Evolutionary conservation across 2,888 invertebrate species (phyloP).

Genomic region (Morpho deidamia): DNA sequence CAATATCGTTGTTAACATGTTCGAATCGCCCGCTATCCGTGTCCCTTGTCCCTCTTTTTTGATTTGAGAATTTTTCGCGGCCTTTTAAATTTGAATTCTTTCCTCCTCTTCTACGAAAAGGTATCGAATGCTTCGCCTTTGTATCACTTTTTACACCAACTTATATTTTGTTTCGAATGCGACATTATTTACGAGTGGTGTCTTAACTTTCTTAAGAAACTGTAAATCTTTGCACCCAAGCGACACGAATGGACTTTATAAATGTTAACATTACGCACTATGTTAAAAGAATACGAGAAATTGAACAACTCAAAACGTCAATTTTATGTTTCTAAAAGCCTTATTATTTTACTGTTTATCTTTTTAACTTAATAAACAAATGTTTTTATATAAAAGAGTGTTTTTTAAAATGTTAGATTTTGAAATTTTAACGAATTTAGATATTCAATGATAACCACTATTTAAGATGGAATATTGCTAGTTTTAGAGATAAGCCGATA

Average conservation of each 20-base stretch:
- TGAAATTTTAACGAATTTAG: no score
- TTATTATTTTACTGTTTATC: no score
- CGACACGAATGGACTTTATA: slow-evolving; percentile 15
- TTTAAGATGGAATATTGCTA: no score
- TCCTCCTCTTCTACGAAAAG: slow-evolving; percentile 73
- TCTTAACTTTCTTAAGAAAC: slow-evolving; percentile 42
- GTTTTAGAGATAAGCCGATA: no score
- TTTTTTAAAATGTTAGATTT: no score
- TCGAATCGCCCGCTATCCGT: slow-evolving; percentile 44
- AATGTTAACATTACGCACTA: no score
- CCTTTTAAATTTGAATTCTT: slow-evolving; percentile 73
- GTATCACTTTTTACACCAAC: slow-evolving; percentile 73
- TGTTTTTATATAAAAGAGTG: no score
- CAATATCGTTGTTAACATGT: slow-evolving; percentile 37
- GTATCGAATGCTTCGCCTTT: slow-evolving; percentile 75
- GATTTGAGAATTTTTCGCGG: slow-evolving; percentile 58
- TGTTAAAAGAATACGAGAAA: no score
- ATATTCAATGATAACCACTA: no score
- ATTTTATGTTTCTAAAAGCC: no score
- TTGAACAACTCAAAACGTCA: no score
- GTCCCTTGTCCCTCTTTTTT: slow-evolving; percentile 50
- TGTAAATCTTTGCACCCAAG: slow-evolving; percentile 32
- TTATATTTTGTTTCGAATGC: slow-evolving; percentile 56
- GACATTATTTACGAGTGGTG: slow-evolving; percentile 61
- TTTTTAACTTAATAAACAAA: no score